Evolutionary conservation across 2,113 vertebrate genomes (phyloP).

Genomic region (Lepus europaeus): DNA sequence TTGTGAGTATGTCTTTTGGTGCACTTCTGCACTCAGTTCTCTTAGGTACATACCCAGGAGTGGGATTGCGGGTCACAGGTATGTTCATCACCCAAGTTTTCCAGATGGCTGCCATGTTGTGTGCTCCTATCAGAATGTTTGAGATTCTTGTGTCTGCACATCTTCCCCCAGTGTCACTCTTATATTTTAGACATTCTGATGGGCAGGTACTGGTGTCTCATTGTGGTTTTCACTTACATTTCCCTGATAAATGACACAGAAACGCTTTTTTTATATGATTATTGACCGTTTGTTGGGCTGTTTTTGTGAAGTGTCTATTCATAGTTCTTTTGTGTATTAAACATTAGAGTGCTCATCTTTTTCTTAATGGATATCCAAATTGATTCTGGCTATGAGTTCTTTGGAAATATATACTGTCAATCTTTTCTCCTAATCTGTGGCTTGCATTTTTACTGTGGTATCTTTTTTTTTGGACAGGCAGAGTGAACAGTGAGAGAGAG

Average conservation of each 20-base stretch:
- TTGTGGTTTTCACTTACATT: slow-evolving; percentile 6
- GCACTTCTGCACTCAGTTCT: background rate
- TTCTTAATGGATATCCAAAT: background rate
- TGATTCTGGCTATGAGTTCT: background rate
- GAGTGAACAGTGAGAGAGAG: no score
- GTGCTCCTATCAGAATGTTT: background rate
- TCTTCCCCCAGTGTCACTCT: background rate
- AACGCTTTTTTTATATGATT: background rate
- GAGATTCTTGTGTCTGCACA: background rate
- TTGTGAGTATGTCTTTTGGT: background rate
- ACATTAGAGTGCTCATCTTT: background rate
- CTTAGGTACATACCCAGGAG: background rate
- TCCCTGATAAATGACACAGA: background rate
- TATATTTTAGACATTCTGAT: background rate
- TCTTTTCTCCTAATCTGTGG: slow-evolving; percentile 3
- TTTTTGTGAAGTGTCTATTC: background rate
- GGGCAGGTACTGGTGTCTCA: background rate
- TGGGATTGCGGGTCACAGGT: background rate
- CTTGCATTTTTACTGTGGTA: background rate
- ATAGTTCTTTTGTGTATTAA: background rate
- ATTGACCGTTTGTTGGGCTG: background rate
- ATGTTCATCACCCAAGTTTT: background rate
- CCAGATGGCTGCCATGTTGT: background rate
- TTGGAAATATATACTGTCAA: background rate
- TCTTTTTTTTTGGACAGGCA: no score